Evolutionary conservation across 2,888 invertebrate species (phyloP), one percentile per base, ranked within the genome.

Genomic region (Lasiommata megera): DNA sequence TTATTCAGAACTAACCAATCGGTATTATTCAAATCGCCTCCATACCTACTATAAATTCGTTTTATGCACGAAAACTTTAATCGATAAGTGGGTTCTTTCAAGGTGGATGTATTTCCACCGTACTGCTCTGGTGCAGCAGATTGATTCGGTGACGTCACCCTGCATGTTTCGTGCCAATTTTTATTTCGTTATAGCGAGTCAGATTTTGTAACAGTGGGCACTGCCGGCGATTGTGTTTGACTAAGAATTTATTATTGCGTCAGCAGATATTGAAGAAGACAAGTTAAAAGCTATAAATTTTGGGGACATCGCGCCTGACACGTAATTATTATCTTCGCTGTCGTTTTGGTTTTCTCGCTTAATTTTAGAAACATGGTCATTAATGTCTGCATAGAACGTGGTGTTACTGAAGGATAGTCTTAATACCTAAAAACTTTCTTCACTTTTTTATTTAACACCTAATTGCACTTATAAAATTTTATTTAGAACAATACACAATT

Each of bases 121-220:
- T 54, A 18, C 51, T 40, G 52, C n/a, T 46, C 38, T 47, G 55
- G 37, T 60, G 54, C 57, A 60, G 62, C 57, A 60, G 62, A 62
- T 62, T 60, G 62, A 62, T 60, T 52, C 52, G 43, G 55, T 62
- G 62, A 62, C 62, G 62, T 62, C 57, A 62, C 29, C 16, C 11
- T 41, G 23, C 52, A 44, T 55, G 48, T 38, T 57, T 54, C 46
- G 57, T 60, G 57, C 62, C 60, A 62, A 62, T 56, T 60, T 53
- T 60, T 56, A 51, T 62, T 60, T 53, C 48, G 41, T 55, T 57
- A 48, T 40, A 48, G 38, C 46, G 28, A 40, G 44, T 44, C 38
- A 18, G 48, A 43, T 54, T 62, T 60, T 56, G 52, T 38, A 55
- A 61, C 31, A 52, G 34, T 50, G 56, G 36, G 43, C 52, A 57